Conservation (phyloP, 2,888 invertebrate species). For the Lomographa bimaculata region DNA sequence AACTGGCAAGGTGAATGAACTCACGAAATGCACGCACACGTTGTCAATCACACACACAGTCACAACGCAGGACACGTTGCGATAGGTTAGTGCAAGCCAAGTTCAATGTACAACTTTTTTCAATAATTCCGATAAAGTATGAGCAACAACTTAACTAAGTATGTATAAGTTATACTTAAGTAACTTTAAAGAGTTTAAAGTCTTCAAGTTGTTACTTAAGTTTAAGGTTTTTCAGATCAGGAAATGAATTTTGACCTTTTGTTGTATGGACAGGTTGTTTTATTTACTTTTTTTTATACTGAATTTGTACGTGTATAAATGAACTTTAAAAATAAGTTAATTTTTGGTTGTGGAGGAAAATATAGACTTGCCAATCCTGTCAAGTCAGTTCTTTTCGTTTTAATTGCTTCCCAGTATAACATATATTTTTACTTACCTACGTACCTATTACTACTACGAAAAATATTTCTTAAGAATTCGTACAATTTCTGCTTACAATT, state of each 20-base stretch:
- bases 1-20: slow-evolving; percentile 81
- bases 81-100: slow-evolving; percentile 68
- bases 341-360: too few relatives aligned
- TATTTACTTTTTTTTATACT: slow-evolving; percentile 5
- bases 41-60: slow-evolving; percentile 41
- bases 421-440: too few relatives aligned
- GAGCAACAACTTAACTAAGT: slow-evolving; percentile 7
- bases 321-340: too few relatives aligned
- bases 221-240: slow-evolving; percentile 19
- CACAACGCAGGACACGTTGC: slow-evolving; percentile 60
- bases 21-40: slow-evolving; percentile 77
- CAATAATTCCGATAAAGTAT: slow-evolving; percentile 26
- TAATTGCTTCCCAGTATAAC: too few relatives aligned
- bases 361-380: too few relatives aligned
- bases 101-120: slow-evolving; percentile 52
- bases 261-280: not conserved
- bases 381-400: too few relatives aligned
- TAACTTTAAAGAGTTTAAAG: not conserved
- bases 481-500: too few relatives aligned
- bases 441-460: too few relatives aligned
- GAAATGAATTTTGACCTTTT: slow-evolving; percentile 20
- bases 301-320: too few relatives aligned
- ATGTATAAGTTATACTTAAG: not conserved
- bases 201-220: not conserved
- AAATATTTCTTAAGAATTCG: too few relatives aligned